phyloP scores from a whole-genome alignment of 2,888 invertebrate species.

The Cacoxenus indagator region DNA sequence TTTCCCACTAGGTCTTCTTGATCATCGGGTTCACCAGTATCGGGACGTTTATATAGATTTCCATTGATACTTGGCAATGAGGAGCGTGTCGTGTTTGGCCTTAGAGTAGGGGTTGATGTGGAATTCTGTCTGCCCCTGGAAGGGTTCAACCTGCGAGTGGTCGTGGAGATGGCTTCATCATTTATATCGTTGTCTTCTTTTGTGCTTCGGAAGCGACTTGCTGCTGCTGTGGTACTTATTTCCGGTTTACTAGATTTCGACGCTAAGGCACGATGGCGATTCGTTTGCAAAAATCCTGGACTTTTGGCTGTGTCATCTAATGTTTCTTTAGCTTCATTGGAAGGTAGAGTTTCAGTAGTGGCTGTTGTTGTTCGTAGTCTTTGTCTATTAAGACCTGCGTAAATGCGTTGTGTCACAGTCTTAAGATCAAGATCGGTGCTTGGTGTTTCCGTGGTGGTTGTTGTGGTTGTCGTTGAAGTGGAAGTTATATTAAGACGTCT shows the following conservation, averaged over 20 bases:
- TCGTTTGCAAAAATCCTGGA: conserved; percentile 44
- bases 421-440: neutral
- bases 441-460: conserved; percentile 10
- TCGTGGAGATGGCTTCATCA: conserved; percentile 23
- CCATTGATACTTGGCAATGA: conserved; percentile 38
- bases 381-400: conserved; percentile 34
- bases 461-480: conserved; percentile 18
- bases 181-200: conserved; percentile 1
- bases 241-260: neutral
- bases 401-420: conserved; percentile 36
- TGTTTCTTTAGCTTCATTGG: conserved; percentile 7
- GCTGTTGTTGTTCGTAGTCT: conserved; percentile 17
- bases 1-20: conserved; percentile 15
- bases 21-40: conserved; percentile 14
- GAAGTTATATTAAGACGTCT: conserved; percentile 17
- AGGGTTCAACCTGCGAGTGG: conserved; percentile 27
- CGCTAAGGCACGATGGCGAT: conserved; percentile 47
- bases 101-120: conserved; percentile 31
- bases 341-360: conserved; percentile 25
- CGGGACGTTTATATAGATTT: conserved; percentile 39
- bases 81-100: conserved; percentile 28
- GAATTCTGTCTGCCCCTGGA: conserved; percentile 27
- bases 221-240: neutral
- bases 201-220: conserved; percentile 25
- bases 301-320: conserved; percentile 30